These are phyloP conservation scores for Balearica regulorum DNA, from an alignment of 2,797 vertebrate species.

Conservation along the genomic window DNA sequence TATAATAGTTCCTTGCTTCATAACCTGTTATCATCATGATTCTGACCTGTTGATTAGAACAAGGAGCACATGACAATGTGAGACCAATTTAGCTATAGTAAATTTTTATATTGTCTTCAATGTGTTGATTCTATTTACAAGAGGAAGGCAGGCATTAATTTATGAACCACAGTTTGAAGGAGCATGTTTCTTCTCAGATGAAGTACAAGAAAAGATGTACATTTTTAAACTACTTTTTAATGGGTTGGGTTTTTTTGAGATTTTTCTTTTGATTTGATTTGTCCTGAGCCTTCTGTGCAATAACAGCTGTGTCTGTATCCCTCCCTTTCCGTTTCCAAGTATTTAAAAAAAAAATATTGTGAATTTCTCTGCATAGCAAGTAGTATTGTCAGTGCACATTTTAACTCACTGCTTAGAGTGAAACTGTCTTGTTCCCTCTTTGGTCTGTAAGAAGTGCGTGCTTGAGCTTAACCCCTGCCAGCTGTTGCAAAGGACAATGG, in stretches of 20 bases:
- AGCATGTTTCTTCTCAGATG: background rate
- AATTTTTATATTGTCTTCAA: background rate
- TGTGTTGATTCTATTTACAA: background rate
- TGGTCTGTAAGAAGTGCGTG: background rate
- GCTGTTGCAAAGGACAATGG: background rate
- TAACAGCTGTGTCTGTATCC: background rate
- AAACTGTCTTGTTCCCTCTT: background rate
- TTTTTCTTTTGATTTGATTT: background rate
- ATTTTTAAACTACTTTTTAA: background rate
- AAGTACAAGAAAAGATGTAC: background rate
- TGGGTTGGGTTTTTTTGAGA: background rate
- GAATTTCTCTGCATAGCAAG: background rate
- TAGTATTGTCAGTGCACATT: background rate
- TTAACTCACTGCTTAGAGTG: background rate
- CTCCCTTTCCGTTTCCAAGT: background rate
- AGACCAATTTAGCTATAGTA: background rate
- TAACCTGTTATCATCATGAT: background rate
- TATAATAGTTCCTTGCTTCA: background rate
- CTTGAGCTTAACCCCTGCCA: background rate
- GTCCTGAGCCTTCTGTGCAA: background rate
- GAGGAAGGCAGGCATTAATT: background rate
- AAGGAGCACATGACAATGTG: background rate
- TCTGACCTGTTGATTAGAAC: background rate
- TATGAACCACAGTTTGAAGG: background rate
- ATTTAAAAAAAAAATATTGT: background rate